Base-by-base conservation (phyloP, 2,797 vertebrate genomes). In the Vireo griseus region DNA sequence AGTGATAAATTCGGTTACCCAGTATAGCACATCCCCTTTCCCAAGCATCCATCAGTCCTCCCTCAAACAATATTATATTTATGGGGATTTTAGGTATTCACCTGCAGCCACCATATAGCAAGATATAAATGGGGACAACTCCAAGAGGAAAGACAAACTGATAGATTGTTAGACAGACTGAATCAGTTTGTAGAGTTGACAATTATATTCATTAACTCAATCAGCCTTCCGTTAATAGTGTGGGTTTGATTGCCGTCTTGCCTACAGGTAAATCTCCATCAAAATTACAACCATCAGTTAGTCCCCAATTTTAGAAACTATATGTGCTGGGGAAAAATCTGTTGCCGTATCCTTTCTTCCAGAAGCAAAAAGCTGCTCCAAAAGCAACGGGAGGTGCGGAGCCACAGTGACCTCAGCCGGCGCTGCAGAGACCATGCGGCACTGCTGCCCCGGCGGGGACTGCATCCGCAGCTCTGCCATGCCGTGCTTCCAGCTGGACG, bases 371-470 rank as follows among this genome's bases (percentile, higher is more conserved):
- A 35, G 17, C 84, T 58, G 42, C 84, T 91, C 78, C 48, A 26
- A 67, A 96, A 79, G 68, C 87, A 16, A 39, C 63, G 5, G 91
- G 94, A 92, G 92, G 86, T 73, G 42, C 19, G 47, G 97, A 98
- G 94, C 95, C 96, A 98, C 94, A 98, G 97, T 97, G 98, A 98
- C 98, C 97, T 97, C 98, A 87, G 89, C 97, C 95, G 98, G 97
- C 25, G 82, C 75, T 16, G 44, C 35, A 39, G 90, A 84, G 95
- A 94, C 80, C 26, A 2, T 72, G 94, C 88, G 52, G 52, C 28
- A 0, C 58, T n/a, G 7, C 59, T 7, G 3, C 47, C 69, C 45
- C 10, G 1, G 51, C 16, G 1, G 71, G 35, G 33, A 28, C 6
- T 1, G 2, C 3, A 6, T 13, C 59, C n/a, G 0, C 33, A 4